Conservation (phyloP, 2,113 vertebrate species). For the Microcebus ravelobensis region DNA sequence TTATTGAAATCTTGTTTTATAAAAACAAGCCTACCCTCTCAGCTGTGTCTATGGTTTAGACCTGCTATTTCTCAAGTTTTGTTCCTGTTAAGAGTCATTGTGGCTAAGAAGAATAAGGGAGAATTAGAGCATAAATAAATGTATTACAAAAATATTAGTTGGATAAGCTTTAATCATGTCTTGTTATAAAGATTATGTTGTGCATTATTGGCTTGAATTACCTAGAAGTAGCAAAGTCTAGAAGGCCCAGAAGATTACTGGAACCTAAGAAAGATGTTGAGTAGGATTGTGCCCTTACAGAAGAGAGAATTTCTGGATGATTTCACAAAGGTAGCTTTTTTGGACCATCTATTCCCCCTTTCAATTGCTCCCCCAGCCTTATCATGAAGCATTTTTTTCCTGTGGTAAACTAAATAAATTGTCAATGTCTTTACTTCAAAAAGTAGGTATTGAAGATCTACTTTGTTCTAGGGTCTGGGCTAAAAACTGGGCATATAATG, state of each 20-base stretch:
- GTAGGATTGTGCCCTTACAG: background rate
- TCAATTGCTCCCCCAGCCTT: background rate
- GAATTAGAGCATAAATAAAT: conserved; percentile 8
- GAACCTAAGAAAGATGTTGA: background rate
- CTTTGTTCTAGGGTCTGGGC: background rate
- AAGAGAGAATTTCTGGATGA: background rate
- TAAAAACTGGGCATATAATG: background rate
- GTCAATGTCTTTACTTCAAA: background rate
- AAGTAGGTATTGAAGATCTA: background rate
- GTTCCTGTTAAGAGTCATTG: background rate
- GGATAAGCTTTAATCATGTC: background rate
- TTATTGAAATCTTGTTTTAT: background rate
- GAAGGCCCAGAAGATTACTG: background rate
- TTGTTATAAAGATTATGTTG: background rate
- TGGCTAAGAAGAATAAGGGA: background rate
- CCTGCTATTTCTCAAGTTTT: background rate
- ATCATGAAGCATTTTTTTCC: background rate
- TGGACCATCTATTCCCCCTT: background rate
- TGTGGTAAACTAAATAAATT: background rate
- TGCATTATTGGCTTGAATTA: background rate
- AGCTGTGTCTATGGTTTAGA: background rate
- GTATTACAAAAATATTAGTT: background rate
- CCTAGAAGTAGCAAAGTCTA: background rate
- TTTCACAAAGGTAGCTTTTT: background rate
- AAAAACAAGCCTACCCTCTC: background rate